Base-by-base conservation (phyloP, 2,797 vertebrate genomes). In the Sarcoramphus papa region DNA sequence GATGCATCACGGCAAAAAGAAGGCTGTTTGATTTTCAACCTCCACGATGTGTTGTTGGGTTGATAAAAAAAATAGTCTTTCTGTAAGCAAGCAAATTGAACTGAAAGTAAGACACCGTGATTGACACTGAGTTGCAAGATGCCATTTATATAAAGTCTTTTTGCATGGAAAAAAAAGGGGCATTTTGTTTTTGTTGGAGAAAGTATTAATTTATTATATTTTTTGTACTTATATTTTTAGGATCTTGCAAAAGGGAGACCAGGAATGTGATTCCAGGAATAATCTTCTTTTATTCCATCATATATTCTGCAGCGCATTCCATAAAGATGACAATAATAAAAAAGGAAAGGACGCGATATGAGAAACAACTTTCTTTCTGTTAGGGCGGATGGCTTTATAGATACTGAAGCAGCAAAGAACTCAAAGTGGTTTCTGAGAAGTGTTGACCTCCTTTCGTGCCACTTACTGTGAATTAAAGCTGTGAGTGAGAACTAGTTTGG, bases 401-500 rank as follows among this genome's bases (percentile, higher is more conserved):
- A 97, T 97, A 96, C 95, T 97, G 97, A 96, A 97, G 95, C 97
- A 86, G 88, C 94, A 95, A 96, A 97, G 96, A 96, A 96, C 97
- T 97, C 95, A 28, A 97, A 98, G 97, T 97, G 96, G 97, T 98
- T 98, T 97, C 96, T 95, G 97, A 97, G 97, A 97, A 98, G 96
- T 96, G 96, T 78, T 98, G 98, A 98, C 98, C 98, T 98, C 97
- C 96, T 98, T 98, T 98, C 97, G 89, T 98, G 98, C 98, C 97
- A 98, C 98, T 98, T 98, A 98, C 98, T 98, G 98, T 98, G 98
- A 98, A 98, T 98, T 98, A 98, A 98, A 98, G 97, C 98, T 98
- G 98, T 86, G 92, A 98, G 97, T 97, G 97, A 97, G 97, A 98
- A 98, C 98, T 97, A 98, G 98, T 98, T 98, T 97, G 98, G 98